Evolutionary conservation across 2,797 vertebrate species (phyloP).

Genomic region (Gephyroberyx darwinii): DNA sequence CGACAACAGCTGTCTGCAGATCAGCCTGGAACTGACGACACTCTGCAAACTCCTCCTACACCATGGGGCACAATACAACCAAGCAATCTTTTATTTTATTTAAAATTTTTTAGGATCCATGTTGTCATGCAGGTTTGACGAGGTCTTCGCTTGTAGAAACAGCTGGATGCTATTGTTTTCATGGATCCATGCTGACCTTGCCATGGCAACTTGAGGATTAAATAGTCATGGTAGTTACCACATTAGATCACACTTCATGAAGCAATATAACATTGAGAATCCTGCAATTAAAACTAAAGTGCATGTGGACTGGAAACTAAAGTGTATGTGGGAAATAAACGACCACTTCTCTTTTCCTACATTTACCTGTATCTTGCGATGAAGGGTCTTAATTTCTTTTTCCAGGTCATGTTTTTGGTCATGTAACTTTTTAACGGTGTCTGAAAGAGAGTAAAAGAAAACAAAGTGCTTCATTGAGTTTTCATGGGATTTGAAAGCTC

Average conservation of each 20-base stretch:
- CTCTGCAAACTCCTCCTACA: conserved; percentile 93
- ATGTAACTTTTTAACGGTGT: conserved; percentile 95
- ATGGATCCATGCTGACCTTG: too few species aligned
- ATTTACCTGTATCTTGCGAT: conserved; percentile 66
- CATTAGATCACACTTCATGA: too few species aligned
- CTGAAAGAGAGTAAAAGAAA: conserved; percentile 67
- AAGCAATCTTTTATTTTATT: not conserved
- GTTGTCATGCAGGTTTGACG: not conserved
- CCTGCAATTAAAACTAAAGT: too few species aligned
- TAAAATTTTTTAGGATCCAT: too few species aligned
- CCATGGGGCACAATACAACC: not conserved
- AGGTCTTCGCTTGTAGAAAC: too few species aligned
- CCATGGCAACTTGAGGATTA: too few species aligned
- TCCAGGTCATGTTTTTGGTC: conserved; percentile 98
- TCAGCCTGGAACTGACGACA: conserved; percentile 98
- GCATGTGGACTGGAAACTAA: too few species aligned
- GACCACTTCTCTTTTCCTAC: conserved; percentile 52
- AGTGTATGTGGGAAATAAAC: not conserved
- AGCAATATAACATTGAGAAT: too few species aligned
- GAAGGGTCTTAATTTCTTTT: conserved; percentile 95
- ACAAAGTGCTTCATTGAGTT: not conserved
- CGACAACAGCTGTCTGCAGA: conserved; percentile 95
- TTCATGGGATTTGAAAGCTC: not conserved
- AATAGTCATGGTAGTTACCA: too few species aligned
- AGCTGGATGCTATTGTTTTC: too few species aligned